phyloP scores from a whole-genome alignment of 2,888 invertebrate genomes.

The Mantis religiosa region DNA sequence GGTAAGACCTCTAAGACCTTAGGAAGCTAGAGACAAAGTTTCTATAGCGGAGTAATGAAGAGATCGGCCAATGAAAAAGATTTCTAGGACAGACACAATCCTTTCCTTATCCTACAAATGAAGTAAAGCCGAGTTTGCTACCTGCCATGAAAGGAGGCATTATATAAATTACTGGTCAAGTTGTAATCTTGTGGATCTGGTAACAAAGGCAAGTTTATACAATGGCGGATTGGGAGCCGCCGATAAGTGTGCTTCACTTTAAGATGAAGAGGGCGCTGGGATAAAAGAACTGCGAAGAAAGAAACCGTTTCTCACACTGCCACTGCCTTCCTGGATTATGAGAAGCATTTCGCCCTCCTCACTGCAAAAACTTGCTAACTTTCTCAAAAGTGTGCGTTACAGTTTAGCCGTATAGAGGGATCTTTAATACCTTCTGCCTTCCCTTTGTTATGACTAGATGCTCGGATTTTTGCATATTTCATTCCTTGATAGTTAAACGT shows the following conservation, averaged over 20 bases:
- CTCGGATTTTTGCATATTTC: no score
- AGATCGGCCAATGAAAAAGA: no score
- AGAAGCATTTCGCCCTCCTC: neutral
- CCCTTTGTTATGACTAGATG: no score
- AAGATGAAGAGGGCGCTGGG: neutral
- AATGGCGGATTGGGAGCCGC: neutral
- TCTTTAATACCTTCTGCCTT: no score
- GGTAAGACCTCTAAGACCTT: no score
- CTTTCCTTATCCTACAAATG: neutral
- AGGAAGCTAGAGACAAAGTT: no score
- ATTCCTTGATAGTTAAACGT: no score
- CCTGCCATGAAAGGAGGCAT: neutral
- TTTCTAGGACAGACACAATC: neutral
- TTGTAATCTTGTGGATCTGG: neutral
- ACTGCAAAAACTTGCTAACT: neutral
- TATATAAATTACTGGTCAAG: neutral
- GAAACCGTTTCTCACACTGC: neutral
- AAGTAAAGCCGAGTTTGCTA: neutral
- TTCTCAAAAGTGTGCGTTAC: no score
- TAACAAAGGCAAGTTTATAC: neutral
- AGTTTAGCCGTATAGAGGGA: no score
- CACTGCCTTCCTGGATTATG: neutral
- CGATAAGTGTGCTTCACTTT: neutral
- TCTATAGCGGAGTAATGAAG: no score
- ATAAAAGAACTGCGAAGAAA: neutral